A percentile compares a stretch with the other conserved stretches of the same genome.
Conservation (phyloP, 1,140 invertebrate genomes). For the Ruditapes philippinarum region DNA sequence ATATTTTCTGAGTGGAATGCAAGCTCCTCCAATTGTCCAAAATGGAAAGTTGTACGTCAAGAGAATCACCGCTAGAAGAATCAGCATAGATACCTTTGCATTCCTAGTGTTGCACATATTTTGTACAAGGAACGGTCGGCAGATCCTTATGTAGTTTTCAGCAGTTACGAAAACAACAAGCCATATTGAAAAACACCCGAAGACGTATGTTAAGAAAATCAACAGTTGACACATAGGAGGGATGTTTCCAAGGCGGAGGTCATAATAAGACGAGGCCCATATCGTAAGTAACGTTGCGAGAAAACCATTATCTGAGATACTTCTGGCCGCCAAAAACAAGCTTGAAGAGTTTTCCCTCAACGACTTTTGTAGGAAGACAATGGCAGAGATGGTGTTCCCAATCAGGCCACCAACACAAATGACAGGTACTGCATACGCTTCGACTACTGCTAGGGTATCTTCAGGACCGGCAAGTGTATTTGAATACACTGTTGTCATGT, state of each 20-base stretch:
- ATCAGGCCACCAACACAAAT: constrained; percentile 73
- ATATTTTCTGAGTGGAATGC: constrained; percentile 52
- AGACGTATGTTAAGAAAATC: constrained; percentile 83
- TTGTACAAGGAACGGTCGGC: constrained; percentile 79
- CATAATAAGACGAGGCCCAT: constrained; percentile 87
- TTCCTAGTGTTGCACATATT: constrained; percentile 76
- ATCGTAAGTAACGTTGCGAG: constrained; percentile 81
- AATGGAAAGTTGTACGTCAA: constrained; percentile 80
- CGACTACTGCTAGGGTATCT: background rate
- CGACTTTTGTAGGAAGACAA: constrained; percentile 71
- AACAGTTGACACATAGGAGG: constrained; percentile 81
- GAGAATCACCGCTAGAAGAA: constrained; percentile 70
- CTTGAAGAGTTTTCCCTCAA: constrained; percentile 73
- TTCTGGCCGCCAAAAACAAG: constrained; percentile 75
- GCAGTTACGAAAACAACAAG: constrained; percentile 80
- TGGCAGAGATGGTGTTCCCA: constrained; percentile 71
- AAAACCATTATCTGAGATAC: constrained; percentile 75
- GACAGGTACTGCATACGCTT: constrained; percentile 64
- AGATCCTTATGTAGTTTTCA: constrained; percentile 82
- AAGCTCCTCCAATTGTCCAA: constrained; percentile 71
- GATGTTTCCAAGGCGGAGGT: constrained; percentile 82
- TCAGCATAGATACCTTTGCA: constrained; percentile 74
- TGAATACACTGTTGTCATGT: background rate
- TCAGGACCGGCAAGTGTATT: background rate
- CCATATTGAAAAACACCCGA: constrained; percentile 85